Evolutionary conservation across 2,888 invertebrate genomes (phyloP).

Genomic region (Caenorhabditis uteleia): DNA sequence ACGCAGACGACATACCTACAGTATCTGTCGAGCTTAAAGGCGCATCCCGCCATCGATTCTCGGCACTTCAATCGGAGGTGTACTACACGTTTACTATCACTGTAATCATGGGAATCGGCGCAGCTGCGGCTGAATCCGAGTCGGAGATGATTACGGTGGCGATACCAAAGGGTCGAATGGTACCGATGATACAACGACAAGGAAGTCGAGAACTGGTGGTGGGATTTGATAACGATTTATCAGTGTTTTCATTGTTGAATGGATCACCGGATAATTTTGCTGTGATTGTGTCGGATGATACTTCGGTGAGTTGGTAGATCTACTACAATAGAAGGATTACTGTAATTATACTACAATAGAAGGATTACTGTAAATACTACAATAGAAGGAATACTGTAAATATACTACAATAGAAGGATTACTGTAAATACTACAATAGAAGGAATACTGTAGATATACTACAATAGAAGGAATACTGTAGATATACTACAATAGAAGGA

Average conservation of each 20-base stretch:
- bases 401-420: too few species aligned
- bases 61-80: conserved; percentile 58
- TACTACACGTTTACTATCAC: conserved; percentile 68
- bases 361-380: too few species aligned
- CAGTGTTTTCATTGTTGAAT: conserved; percentile 60
- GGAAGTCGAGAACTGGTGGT: conserved; percentile 64
- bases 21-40: conserved; percentile 60
- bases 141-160: conserved; percentile 66
- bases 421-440: too few species aligned
- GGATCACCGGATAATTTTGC: conserved; percentile 65
- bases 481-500: too few species aligned
- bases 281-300: conserved; percentile 64
- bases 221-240: conserved; percentile 63
- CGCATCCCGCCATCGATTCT: conserved; percentile 56
- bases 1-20: conserved; percentile 43
- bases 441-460: too few species aligned
- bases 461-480: too few species aligned
- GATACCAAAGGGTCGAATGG: conserved; percentile 47
- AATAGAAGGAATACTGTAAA: too few species aligned
- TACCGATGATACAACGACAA: conserved; percentile 55
- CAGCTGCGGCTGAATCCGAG: conserved; percentile 63
- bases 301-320: conserved; percentile 35
- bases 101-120: conserved; percentile 63
- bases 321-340: too few species aligned
- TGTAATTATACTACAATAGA: too few species aligned